Base-by-base conservation (phyloP, 2,888 invertebrate species). In the Gibbula magus region DNA sequence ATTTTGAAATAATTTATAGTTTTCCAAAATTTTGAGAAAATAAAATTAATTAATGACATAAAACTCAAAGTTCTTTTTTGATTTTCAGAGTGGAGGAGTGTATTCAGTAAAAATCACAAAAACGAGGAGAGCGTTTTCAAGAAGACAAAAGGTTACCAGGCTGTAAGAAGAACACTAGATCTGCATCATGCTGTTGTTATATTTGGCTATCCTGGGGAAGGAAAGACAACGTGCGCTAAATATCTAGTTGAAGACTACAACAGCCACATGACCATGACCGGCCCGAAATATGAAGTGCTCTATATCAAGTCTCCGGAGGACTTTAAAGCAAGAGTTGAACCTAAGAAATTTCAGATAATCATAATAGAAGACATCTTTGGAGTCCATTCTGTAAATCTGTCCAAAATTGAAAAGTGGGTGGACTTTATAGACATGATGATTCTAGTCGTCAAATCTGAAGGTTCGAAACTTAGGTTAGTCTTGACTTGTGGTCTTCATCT, bases 281-380 rank as follows among this genome's bases (percentile, higher is more conserved):
- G 61, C 22, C 39, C 35, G 13, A 66, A 53, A 35, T 86, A 85
- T 66, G 76, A 78, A n/a, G 78, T 82, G n/a, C 81, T 86, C 1
- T 73, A 67, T 7, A 77, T 85, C 22, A 82, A 78, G 16, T 77
- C 79, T 13, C 81, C 82, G n/a, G 79, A 82, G 16, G 86, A 86
- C 29, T 86, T 83, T 81, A 78, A 77, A 39, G 54, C 52, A 22
- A 82, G 81, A 29, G 84, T 85, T 1, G 77, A 86, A 20, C 56
- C 79, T 0, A 77, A 75, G n/a, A 76, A 79, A 39, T 74, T 81
- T 18, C 84, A 85, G 75, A 79, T 85, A n/a, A 78, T 86, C 39
- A 77, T 86, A 5, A 79, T 86, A 20, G 86, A 86, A 77, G 84
- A 86, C 51, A 84, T 86, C 45, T 86, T 86, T 82, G 86, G 86